Conservation (phyloP, 2,113 vertebrate genomes). For the Arizona elegans region DNA sequence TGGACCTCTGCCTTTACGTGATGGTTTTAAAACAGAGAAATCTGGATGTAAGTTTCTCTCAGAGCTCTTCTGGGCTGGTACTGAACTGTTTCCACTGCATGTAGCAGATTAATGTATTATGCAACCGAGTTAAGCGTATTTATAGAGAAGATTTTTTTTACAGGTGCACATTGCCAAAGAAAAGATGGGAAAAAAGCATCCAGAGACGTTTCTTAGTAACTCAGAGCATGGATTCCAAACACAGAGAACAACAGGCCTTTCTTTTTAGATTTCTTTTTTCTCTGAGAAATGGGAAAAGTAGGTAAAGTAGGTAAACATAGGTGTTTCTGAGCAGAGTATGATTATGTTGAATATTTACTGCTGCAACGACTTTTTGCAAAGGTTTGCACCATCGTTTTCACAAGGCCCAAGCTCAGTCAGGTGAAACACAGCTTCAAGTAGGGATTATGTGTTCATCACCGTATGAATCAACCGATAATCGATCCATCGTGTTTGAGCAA, state of each 20-base stretch:
- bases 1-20: background rate
- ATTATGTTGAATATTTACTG: background rate
- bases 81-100: slow-evolving; percentile 23
- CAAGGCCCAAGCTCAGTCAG: background rate
- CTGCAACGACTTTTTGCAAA: rapidly evolving
- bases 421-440: background rate
- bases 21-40: background rate
- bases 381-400: background rate
- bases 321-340: rapidly evolving
- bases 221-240: background rate
- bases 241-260: background rate
- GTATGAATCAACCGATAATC: background rate
- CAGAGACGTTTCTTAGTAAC: background rate
- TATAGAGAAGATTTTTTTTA: slow-evolving; percentile 1
- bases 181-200: background rate
- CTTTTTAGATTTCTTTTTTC: background rate
- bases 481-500: background rate
- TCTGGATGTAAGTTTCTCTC: background rate
- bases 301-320: background rate
- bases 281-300: background rate
- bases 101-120: background rate
- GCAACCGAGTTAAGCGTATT: slow-evolving; percentile 10
- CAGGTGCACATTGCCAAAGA: background rate
- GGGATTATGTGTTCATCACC: background rate
- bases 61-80: background rate